These are phyloP conservation scores for Drosophila monieri DNA, from an alignment of 2,888 invertebrate genomes.

Conservation along the genomic window DNA sequence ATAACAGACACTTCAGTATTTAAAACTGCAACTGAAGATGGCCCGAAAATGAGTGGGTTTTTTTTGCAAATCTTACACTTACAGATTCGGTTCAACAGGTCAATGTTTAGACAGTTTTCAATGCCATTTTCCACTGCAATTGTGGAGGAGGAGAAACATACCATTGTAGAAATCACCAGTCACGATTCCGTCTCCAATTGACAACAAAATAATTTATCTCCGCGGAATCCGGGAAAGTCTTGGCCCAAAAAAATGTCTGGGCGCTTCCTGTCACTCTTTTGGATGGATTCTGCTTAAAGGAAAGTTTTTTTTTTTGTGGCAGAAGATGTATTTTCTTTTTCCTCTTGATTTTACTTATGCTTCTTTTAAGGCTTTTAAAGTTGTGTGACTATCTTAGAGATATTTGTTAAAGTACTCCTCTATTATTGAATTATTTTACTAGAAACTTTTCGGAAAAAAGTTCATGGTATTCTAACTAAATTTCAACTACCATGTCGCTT, in stretches of 20 bases:
- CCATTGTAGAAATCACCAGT: constrained; percentile 72
- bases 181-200: constrained; percentile 66
- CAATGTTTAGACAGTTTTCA: constrained; percentile 22
- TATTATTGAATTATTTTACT: too few relatives aligned
- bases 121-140: constrained; percentile 12
- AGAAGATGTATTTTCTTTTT: constrained; percentile 11
- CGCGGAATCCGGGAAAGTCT: constrained; percentile 66
- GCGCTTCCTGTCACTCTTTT: constrained; percentile 33
- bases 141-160: constrained; percentile 51
- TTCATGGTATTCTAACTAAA: not conserved
- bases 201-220: constrained; percentile 70
- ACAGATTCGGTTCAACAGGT: constrained; percentile 12
- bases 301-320: constrained; percentile 42
- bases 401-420: too few relatives aligned
- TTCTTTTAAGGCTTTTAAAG: not conserved
- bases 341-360: constrained; percentile 9
- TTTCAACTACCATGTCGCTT: not conserved
- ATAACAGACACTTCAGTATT: constrained; percentile 29
- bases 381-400: too few relatives aligned
- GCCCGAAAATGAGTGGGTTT: constrained; percentile 10
- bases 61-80: constrained; percentile 2
- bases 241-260: constrained; percentile 11
- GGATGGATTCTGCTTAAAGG: constrained; percentile 42
- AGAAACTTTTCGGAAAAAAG: too few relatives aligned
- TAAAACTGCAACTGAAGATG: constrained; percentile 8